Evolutionary conservation across 2,113 vertebrate species (phyloP).

Genomic region (Sigmodon hispidus): DNA sequence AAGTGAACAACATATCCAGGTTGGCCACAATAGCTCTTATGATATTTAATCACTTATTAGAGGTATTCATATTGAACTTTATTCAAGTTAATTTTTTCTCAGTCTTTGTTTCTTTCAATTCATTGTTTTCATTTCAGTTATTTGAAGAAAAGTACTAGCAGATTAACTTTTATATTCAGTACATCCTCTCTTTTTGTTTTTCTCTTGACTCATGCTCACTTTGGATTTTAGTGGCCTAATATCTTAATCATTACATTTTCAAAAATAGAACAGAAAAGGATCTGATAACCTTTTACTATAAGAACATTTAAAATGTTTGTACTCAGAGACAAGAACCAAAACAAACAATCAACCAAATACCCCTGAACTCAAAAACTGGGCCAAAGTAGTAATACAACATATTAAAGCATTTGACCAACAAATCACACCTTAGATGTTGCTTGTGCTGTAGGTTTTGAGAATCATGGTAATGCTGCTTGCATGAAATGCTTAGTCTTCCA

Average conservation of each 20-base stretch:
- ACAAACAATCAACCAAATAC: background rate
- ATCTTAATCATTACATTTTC: background rate
- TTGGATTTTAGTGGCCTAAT: no score
- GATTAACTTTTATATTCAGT: background rate
- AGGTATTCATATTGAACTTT: background rate
- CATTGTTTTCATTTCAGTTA: background rate
- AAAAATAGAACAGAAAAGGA: background rate
- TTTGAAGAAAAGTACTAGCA: background rate
- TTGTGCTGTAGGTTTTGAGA: background rate
- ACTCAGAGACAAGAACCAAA: background rate
- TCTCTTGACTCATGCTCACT: background rate
- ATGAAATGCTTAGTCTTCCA: background rate
- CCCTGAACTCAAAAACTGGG: background rate
- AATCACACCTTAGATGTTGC: background rate
- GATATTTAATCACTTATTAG: background rate
- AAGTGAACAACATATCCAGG: background rate
- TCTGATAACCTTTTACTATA: background rate
- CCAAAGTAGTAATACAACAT: background rate
- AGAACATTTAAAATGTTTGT: background rate
- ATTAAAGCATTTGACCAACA: background rate
- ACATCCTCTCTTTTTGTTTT: background rate
- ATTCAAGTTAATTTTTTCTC: background rate
- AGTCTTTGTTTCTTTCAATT: background rate
- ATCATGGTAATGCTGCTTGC: background rate
- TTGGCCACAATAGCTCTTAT: background rate